Base-by-base conservation (phyloP, 2,888 invertebrate genomes). In the Lacanobia oleracea region DNA sequence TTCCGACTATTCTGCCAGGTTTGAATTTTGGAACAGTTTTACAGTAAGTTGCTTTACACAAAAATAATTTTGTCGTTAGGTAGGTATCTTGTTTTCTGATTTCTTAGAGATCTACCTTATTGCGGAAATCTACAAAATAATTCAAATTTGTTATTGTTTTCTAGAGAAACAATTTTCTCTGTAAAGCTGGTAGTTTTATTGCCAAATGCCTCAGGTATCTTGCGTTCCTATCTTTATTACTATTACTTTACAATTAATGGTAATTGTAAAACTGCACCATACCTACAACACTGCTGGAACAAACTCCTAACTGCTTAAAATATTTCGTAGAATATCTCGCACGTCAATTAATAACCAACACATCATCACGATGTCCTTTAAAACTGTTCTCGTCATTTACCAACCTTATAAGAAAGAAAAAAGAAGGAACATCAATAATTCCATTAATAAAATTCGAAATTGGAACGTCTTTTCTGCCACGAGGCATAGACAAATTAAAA, bases 391-490 rank as follows among this genome's bases (percentile, higher is more conserved):
- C 67, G 62, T 72, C 88, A 79, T 84, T 48, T 40, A 76, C 45
- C 75, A 21, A 61, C 21, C 86, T 72, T 86, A 73, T 80, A 66
- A 69, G 82, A 86, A 48, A 43, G 43, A 87, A 88, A 75, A 85
- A 90, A 90, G 90, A 85, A 88, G 86, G 82, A 88, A 66, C 68
- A 62, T 23, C 21, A 43, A 81, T 84, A 81, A 87, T 86, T 89
- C 88, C 88, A 90, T 89, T 91, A 91, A 89, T 88, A 84, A 91
- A 91, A 91, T 91, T 89, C 76, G 72, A 84, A 86, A 69, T 82
- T 81, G 53, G 83, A 90, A 88, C 81, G 75, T 85, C 83, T 86
- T 85, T 88, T 83, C 7, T 48, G 43, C 43, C 43, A 43, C 14
- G 5, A 43, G 23, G 67, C 84, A 85, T 82, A 85, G 85, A 87